Evolutionary conservation across 1,140 invertebrate genomes (phyloP).

Genomic region (Hirudo medicinalis): DNA sequence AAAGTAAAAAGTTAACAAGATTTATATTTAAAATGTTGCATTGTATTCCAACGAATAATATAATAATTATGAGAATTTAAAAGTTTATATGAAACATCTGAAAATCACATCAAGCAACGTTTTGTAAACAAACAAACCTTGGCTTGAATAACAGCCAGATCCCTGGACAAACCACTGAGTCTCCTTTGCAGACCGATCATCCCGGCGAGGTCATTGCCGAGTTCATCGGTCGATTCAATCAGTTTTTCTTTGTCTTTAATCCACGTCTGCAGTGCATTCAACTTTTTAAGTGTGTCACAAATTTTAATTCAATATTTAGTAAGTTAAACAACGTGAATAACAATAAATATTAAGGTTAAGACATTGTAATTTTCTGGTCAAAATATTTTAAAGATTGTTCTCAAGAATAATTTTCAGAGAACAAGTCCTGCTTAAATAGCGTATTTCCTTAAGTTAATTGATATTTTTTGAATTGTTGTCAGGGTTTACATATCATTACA

Average conservation of each 20-base stretch:
- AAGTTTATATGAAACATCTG: background rate
- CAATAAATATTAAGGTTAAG: no score
- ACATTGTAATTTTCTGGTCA: no score
- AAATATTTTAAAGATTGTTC: no score
- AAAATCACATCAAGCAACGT: no score
- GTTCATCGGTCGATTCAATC: slow-evolving; percentile 75
- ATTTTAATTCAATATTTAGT: no score
- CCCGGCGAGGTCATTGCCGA: slow-evolving; percentile 65
- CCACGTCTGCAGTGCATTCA: slow-evolving; percentile 52
- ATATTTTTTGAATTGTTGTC: no score
- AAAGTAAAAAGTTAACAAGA: background rate
- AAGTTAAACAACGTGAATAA: no score
- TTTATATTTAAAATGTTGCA: background rate
- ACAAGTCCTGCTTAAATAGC: no score
- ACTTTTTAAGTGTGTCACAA: no score
- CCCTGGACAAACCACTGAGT: slow-evolving; percentile 92
- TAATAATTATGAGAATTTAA: background rate
- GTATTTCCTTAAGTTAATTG: no score
- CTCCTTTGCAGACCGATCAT: slow-evolving; percentile 67
- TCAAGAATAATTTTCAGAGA: no score
- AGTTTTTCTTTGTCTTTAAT: slow-evolving; percentile 98
- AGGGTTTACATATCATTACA: no score
- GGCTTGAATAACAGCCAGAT: slow-evolving; percentile 92
- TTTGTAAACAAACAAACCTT: slow-evolving; percentile 45
- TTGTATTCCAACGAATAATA: background rate